Evolutionary conservation across 2,113 vertebrate genomes (phyloP), one percentile per base, ranked within the genome.

Genomic region (Oncorhynchus kisutch): DNA sequence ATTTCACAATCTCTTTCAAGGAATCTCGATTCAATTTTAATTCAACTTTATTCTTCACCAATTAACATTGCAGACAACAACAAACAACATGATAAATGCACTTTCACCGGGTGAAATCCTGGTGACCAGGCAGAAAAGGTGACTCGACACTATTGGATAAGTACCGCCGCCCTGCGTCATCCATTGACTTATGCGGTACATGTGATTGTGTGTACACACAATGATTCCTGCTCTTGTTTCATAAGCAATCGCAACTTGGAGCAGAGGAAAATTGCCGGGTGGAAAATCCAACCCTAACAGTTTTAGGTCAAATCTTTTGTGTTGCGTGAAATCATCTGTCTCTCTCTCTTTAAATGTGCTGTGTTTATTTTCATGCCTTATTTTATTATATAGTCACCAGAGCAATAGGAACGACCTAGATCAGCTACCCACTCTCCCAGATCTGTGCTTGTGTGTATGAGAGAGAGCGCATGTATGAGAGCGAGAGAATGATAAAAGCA

Each of bases 261-360:
- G 67, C 31, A 9, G 67, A 34, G 67, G 67, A 68, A 39, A 34
- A 68, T 20, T 31, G 16, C 29, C 13, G 20, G 67, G 67, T 68
- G 67, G 31, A 68, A 39, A n/a, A 29, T 68, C 5, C 18, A 62
- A 24, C 8, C 59, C 18, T 13, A 62, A 22, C 29, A 14, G 29
- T 39, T 68, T 68, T n/a, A 9, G 18, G 29, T n/a, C 29, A 4
- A 29, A 45, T 2, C 13, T n/a, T 22, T 9, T 39, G 14, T 49
- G n/a, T 20, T 22, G 34, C 7, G 31, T 29, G 27, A n/a, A 45
- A 12, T 45, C 20, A 49, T 31, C 31, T 78, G 84, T 80, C 78
- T 69, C 81, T 85, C 59, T 82, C 67, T 39, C 73, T 71, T 77
- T 71, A 57, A 64, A 67, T 34, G 14, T 59, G 67, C 74, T 82